Percentiles rank a stretch among this genome's conserved stretches.
These are phyloP conservation scores for Myripristis murdjan DNA, from an alignment of 2,797 vertebrate genomes.

Conservation along the genomic window DNA sequence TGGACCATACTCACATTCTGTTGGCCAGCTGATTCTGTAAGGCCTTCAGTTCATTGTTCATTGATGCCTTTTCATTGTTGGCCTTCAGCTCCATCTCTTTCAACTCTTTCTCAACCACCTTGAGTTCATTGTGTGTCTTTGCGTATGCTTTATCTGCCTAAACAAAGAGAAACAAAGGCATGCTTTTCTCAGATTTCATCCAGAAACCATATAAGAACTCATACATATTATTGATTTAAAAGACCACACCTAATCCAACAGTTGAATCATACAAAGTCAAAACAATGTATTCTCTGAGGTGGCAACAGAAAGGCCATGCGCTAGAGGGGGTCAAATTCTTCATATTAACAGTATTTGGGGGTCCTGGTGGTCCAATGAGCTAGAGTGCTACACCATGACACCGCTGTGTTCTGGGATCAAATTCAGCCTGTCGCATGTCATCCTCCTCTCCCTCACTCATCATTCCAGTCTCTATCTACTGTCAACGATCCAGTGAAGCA, in stretches of 20 bases:
- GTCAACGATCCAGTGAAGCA: no score
- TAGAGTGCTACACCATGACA: no score
- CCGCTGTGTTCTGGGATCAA: no score
- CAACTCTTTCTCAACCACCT: conserved; percentile 42
- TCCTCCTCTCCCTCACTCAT: no score
- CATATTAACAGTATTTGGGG: no score
- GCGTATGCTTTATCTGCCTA: conserved; percentile 55
- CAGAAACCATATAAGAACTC: background rate
- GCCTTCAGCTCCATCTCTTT: conserved; percentile 44
- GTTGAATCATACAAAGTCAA: background rate
- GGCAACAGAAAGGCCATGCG: no score
- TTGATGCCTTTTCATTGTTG: conserved; percentile 38
- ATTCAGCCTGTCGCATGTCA: no score
- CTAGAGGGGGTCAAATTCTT: no score
- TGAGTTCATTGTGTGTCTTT: conserved; percentile 38
- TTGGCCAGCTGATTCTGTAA: conserved; percentile 42
- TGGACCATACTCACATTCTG: conserved; percentile 60
- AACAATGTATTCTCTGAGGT: background rate
- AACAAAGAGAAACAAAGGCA: background rate
- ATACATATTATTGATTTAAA: background rate
- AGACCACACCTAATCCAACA: background rate
- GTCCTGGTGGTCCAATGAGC: no score
- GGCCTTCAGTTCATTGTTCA: conserved; percentile 19
- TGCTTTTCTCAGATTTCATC: background rate
- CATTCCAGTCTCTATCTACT: no score